A percentile compares a stretch with the other conserved stretches of the same genome.
Evolutionary conservation across 2,113 vertebrate genomes (phyloP).

Genomic region (Pyxicephalus adspersus): DNA sequence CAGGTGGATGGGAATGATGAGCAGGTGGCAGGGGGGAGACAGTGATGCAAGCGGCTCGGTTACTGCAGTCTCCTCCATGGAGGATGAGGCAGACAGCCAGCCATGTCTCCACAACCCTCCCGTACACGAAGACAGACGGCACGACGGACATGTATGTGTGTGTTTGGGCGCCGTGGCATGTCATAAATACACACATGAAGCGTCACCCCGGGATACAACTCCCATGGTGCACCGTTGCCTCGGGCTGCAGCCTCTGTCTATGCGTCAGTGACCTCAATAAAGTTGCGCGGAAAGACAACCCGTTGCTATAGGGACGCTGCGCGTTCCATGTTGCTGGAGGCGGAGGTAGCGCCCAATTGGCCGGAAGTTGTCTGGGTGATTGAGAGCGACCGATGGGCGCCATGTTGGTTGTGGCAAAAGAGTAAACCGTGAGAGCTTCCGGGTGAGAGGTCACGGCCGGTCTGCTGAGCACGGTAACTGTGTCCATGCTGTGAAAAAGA

Average conservation of each 20-base stretch:
- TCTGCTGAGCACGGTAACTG: conserved; percentile 1
- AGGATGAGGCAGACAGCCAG: background rate
- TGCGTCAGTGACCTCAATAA: conserved; percentile 47
- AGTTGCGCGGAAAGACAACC: conserved; percentile 40
- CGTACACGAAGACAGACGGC: background rate
- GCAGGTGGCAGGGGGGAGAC: background rate
- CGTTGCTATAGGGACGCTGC: conserved; percentile 37
- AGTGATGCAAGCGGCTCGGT: background rate
- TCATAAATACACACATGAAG: conserved; percentile 53
- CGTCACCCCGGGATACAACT: conserved; percentile 54
- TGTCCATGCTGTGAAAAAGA: background rate
- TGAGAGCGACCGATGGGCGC: background rate
- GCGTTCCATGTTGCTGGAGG: conserved; percentile 4
- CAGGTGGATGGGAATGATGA: background rate
- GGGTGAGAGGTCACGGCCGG: conserved; percentile 13
- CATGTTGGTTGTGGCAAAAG: conserved; percentile 29
- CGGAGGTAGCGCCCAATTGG: background rate
- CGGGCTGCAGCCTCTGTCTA: conserved; percentile 46
- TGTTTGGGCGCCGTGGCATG: background rate
- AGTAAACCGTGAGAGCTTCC: background rate
- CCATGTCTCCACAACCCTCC: no score
- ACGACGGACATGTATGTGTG: background rate
- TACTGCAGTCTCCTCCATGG: background rate
- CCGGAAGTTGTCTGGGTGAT: background rate
- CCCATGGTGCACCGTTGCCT: conserved; percentile 52